Base-by-base conservation (phyloP, 2,888 invertebrate species). In the Oligia latruncula region DNA sequence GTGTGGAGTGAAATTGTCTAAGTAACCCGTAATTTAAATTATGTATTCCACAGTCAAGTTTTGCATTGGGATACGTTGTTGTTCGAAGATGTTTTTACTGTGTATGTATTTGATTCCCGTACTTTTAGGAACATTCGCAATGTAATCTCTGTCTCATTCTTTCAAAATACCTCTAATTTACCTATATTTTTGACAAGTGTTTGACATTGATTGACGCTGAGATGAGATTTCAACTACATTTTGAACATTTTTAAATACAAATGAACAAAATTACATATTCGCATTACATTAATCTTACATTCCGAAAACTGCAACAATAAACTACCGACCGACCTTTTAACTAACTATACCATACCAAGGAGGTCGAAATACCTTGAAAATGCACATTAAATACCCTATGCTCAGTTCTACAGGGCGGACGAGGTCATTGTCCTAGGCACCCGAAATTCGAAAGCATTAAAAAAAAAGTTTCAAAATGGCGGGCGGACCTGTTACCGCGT, bases 381-480 rank as follows among this genome's bases (percentile, higher is more conserved):
- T 64, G 49, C 55, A 71, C 74, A 84, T 75, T 76, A 87, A 81
- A 75, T 81, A 74, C 85, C 88, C 89, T 89, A 85, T 80, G 84
- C 78, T 77, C 86, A 81, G 87, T 90, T 90, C 92, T 90, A 89
- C 91, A 88, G 89, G 86, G 88, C 85, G 85, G 70, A 64, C 82
- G 95, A 91, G 96, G 96, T 96, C 97, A 96, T 96, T 92, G 96
- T 93, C 96, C 96, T 96, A 97, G 96, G 95, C 94, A 94, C 93
- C 96, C 97, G 95, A 97, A 97, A 94, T 96, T 96, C 96, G 96
- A 96, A 96, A 96, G 96, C 95, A 95, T 95, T 96, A 97, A 97
- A 95, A 96, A 96, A 95, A 95, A 96, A 95, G 92, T 94, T 95
- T 91, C 93, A 95, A 96, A 94, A 96, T 96, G 96, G 96, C 96